phyloP scores from a whole-genome alignment of 2,113 vertebrate species.

The Neoarius graeffei region DNA sequence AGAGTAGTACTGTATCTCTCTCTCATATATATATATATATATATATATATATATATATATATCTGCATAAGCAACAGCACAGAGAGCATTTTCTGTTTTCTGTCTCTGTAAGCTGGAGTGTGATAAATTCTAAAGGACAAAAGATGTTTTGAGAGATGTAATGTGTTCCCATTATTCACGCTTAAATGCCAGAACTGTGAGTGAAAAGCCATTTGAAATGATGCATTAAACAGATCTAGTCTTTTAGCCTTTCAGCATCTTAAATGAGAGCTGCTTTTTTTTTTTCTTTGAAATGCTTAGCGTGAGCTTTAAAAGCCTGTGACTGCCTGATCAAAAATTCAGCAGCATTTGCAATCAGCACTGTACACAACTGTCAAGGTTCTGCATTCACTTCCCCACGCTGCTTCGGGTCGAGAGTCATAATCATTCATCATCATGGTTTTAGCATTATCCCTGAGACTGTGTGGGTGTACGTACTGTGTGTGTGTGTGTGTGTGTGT shows the following conservation, averaged over 20 bases:
- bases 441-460: background rate
- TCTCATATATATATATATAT: too few species aligned
- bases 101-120: background rate
- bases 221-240: slow-evolving; percentile 18
- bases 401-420: slow-evolving; percentile 19
- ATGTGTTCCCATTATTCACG: slow-evolving; percentile 22
- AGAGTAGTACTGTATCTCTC: too few species aligned
- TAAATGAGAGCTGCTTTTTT: slow-evolving; percentile 9
- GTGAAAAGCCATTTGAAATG: slow-evolving; percentile 10
- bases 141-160: background rate
- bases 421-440: slow-evolving; percentile 25
- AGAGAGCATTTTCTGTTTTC: background rate
- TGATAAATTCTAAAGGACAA: background rate
- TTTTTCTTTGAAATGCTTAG: slow-evolving; percentile 25
- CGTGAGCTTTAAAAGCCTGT: slow-evolving; percentile 23
- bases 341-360: slow-evolving; percentile 7
- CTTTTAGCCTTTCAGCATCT: background rate
- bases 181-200: background rate
- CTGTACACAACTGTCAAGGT: background rate
- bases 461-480: background rate
- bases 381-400: background rate
- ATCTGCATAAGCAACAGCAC: background rate
- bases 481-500: background rate
- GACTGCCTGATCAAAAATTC: slow-evolving; percentile 34
- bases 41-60: too few species aligned